phyloP scores from a whole-genome alignment of 2,888 invertebrate genomes.

The Diachrysia chrysitis region DNA sequence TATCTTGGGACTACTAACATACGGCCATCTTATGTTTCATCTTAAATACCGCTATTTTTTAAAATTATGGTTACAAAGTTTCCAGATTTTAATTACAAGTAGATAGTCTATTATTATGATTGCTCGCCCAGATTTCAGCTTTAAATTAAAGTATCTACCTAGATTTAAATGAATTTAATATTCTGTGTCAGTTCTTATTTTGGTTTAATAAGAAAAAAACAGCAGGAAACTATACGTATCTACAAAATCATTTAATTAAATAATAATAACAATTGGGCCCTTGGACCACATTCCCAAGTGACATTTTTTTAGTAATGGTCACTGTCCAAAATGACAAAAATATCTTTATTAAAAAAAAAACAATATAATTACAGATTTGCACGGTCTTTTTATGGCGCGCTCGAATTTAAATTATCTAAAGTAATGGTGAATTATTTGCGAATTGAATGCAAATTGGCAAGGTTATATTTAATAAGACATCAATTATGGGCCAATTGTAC shows the following conservation, averaged over 20 bases:
- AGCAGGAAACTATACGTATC: too few relatives aligned
- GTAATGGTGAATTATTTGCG: conserved; percentile 29
- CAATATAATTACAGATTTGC: conserved; percentile 26
- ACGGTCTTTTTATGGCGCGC: conserved; percentile 25
- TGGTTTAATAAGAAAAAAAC: too few relatives aligned
- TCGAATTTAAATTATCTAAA: conserved; percentile 20
- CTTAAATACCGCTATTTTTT: neutral
- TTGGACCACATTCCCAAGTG: conserved; percentile 7
- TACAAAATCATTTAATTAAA: too few relatives aligned
- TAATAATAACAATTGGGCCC: neutral
- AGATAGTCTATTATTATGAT: neutral
- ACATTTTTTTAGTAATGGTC: neutral
- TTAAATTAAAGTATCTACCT: too few relatives aligned
- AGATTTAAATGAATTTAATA: neutral
- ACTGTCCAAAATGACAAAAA: neutral
- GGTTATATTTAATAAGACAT: conserved; percentile 35
- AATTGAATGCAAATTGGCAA: conserved; percentile 42
- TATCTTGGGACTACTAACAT: too few relatives aligned
- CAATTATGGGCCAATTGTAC: conserved; percentile 28
- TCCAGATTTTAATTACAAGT: neutral
- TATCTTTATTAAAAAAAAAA: conserved; percentile 34
- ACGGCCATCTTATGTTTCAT: too few relatives aligned
- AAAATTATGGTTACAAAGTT: neutral
- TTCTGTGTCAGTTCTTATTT: too few relatives aligned
- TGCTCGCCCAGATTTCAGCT: neutral